A percentile compares a stretch with the other conserved stretches of the same genome.
Conservation (phyloP, 2,113 vertebrate genomes). For the Pipa parva region DNA sequence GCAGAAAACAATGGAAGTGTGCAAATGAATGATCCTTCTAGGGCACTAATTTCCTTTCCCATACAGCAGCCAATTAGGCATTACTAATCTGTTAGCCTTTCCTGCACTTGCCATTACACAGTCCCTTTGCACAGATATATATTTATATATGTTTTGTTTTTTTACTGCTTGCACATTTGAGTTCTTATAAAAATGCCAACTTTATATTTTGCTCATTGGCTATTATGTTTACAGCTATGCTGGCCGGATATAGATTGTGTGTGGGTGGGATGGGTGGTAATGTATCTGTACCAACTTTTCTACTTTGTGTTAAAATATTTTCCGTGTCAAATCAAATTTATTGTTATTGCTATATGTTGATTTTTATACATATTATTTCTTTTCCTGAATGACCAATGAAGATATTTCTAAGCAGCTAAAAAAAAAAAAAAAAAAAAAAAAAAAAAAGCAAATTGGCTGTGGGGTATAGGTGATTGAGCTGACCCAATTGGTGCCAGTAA, state of each 20-base stretch:
- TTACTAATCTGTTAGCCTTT: neutral
- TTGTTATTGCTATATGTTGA: neutral
- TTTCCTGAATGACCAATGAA: neutral
- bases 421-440: too few relatives aligned
- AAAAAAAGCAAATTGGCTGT: too few relatives aligned
- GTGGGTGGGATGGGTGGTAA: too few relatives aligned
- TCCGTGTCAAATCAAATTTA: neutral
- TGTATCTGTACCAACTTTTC: too few relatives aligned
- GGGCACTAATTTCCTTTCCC: neutral
- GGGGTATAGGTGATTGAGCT: too few relatives aligned
- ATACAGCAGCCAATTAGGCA: neutral
- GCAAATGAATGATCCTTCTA: neutral
- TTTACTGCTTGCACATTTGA: constrained; percentile 15
- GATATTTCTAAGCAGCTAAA: neutral
- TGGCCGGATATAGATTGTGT: too few relatives aligned
- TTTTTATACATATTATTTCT: neutral
- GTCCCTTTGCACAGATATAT: neutral
- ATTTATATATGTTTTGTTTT: neutral
- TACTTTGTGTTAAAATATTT: too few relatives aligned
- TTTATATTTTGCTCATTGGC: neutral
- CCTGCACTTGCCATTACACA: neutral
- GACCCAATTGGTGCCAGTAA: too few relatives aligned
- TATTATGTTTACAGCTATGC: constrained; percentile 1
- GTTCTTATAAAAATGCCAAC: constrained; percentile 29
- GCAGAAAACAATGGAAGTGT: neutral